phyloP scores from a whole-genome alignment of 2,113 vertebrate genomes.

The Solenodon paradoxus region DNA sequence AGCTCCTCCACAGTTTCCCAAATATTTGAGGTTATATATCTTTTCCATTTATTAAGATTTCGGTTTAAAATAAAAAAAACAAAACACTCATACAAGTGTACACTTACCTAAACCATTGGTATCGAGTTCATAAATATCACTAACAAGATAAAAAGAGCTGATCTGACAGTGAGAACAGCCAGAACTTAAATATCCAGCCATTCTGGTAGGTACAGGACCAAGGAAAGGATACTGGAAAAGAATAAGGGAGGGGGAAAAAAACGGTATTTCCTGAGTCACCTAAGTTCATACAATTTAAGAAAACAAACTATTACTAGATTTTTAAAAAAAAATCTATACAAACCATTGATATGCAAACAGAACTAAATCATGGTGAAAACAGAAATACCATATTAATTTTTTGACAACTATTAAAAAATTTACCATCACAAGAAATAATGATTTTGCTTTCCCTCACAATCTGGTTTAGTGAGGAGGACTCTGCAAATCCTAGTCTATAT shows the following conservation, averaged over 20 bases:
- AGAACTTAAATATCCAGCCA: constrained; percentile 89
- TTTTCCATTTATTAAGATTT: constrained; percentile 26
- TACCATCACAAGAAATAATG: neutral
- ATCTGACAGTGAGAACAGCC: constrained; percentile 95
- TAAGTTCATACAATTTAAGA: neutral
- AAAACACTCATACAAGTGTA: neutral
- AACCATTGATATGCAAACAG: neutral
- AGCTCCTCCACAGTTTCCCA: neutral
- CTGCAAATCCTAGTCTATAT: neutral
- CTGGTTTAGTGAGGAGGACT: neutral
- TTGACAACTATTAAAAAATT: neutral
- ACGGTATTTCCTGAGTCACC: neutral
- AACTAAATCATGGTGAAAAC: neutral
- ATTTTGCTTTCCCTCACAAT: neutral
- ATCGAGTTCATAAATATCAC: constrained; percentile 93
- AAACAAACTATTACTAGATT: neutral
- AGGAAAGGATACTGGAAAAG: constrained; percentile 91
- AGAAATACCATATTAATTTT: neutral
- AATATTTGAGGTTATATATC: neutral
- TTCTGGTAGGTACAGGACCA: constrained; percentile 92
- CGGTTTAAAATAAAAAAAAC: constrained; percentile 21
- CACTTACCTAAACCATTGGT: constrained; percentile 90
- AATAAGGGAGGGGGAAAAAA: constrained; percentile 26
- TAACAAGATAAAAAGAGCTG: constrained; percentile 90
- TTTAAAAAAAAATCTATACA: constrained; percentile 23